Evolutionary conservation across 2,888 invertebrate genomes (phyloP), one percentile per base, ranked within the genome.

Genomic region (Rhagium mordax): DNA sequence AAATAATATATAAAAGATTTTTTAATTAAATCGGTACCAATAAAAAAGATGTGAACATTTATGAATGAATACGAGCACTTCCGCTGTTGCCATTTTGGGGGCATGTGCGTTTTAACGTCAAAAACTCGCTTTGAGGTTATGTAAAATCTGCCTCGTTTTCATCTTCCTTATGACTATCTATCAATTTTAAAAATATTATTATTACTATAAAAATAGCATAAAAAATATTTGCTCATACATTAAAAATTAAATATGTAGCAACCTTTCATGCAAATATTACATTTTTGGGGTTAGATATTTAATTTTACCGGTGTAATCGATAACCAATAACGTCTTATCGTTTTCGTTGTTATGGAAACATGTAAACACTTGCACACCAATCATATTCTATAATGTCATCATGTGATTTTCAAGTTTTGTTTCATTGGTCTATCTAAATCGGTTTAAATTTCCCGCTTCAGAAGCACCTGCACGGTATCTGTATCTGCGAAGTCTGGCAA

Each of bases 361-460:
- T 20, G 64, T 79, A 81, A 81, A 83, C 78, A 82, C 65, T 20
- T 20, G 33, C 18, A 0, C 49, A 72, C 85, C 81, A 85, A 82
- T 83, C 3, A 74, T 18, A 66, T 21, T 21, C 1, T 6, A n/a
- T 5, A 18, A 27, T n/a, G 27, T 5, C 8, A 41, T 77, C 84
- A 84, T 79, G 78, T 84, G 84, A 75, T 66, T 8, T 3, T 6
- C 10, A 10, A 21, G 5, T 0, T 8, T 8, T 13, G 49, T 49
- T 0, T 61, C 49, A 84, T 85, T 84, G 83, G 85, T 71, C 21
- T 20, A 27, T 47, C 8, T 21, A 24, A 55, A 29, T 64, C 15
- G 41, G 61, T 84, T 85, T 77, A 78, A 84, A 84, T 74, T 80
- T 83, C 78, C 79, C 85, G 85, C 85, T 72, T 10, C 60, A 64